Percentiles rank a stretch among this genome's conserved stretches.
These are phyloP conservation scores for Chiroxiphia lanceolata DNA, from an alignment of 2,797 vertebrate species.

Conservation along the genomic window DNA sequence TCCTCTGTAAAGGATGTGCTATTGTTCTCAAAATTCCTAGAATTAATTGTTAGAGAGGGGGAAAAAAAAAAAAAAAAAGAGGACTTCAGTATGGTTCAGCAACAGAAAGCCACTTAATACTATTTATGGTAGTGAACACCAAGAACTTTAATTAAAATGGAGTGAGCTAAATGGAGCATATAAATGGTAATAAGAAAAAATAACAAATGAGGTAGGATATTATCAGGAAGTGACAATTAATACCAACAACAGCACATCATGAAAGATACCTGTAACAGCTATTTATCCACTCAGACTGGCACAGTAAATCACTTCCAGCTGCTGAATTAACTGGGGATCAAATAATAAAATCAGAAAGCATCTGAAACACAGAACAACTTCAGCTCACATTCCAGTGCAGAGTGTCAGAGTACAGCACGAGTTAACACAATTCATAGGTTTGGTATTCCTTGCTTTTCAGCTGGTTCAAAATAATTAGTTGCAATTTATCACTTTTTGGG, in stretches of 20 bases:
- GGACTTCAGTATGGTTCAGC: neutral
- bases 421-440: neutral
- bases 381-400: conserved; percentile 15
- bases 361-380: neutral
- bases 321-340: neutral
- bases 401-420: neutral
- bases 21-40: conserved; percentile 18
- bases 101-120: conserved; percentile 27
- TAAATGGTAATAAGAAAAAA: conserved; percentile 1
- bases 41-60: neutral
- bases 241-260: neutral
- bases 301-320: neutral
- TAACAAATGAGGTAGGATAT: conserved; percentile 56
- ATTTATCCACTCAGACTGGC: neutral
- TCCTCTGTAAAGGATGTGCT: neutral
- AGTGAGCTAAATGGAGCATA: neutral
- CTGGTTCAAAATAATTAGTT: neutral
- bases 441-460: neutral
- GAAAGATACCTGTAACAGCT: neutral
- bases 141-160: conserved; percentile 17
- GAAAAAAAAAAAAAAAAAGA: neutral
- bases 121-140: conserved; percentile 11
- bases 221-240: conserved; percentile 24
- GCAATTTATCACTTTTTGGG: neutral
- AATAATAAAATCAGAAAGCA: neutral